Evolutionary conservation across 37 sponge, comb jelly and placozoan genomes (phyloP).

Genomic region (Chondrilla cf. caribensis): DNA sequence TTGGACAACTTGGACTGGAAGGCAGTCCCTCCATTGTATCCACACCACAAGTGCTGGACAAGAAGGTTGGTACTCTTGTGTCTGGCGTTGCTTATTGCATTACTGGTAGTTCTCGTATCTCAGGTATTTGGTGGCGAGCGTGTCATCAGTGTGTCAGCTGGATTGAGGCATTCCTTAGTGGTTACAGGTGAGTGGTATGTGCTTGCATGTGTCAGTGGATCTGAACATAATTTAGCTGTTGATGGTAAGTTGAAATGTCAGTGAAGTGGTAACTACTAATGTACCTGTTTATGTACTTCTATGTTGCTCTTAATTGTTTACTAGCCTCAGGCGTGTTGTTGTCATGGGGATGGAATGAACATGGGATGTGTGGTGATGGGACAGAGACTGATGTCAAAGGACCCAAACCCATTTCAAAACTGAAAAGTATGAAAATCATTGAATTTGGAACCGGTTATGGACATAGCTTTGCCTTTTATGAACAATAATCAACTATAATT

Average conservation of each 20-base stretch:
- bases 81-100: no score
- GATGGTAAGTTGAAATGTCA: conserved; percentile 26
- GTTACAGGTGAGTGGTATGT: conserved; percentile 43
- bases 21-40: not conserved
- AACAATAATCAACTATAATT: not conserved
- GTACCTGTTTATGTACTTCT: not conserved
- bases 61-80: conserved; percentile 26
- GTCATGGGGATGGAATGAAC: conserved; percentile 24
- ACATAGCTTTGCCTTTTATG: conserved; percentile 31
- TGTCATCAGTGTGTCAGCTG: conserved; percentile 49
- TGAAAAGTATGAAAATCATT: not conserved
- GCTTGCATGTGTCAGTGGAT: conserved; percentile 36
- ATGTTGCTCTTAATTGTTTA: not conserved
- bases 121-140: conserved; percentile 27
- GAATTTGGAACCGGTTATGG: conserved; percentile 63
- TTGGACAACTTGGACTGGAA: conserved; percentile 62
- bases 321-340: conserved; percentile 7
- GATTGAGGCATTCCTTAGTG: conserved; percentile 67
- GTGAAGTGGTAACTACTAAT: not conserved
- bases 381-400: not conserved
- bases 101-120: no score
- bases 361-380: conserved; percentile 24
- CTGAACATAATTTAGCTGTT: conserved; percentile 66
- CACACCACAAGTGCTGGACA: conserved; percentile 4
- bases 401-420: conserved; percentile 22